Base-by-base conservation (phyloP, 2,797 vertebrate genomes). In the Rhynchonycteris naso region DNA sequence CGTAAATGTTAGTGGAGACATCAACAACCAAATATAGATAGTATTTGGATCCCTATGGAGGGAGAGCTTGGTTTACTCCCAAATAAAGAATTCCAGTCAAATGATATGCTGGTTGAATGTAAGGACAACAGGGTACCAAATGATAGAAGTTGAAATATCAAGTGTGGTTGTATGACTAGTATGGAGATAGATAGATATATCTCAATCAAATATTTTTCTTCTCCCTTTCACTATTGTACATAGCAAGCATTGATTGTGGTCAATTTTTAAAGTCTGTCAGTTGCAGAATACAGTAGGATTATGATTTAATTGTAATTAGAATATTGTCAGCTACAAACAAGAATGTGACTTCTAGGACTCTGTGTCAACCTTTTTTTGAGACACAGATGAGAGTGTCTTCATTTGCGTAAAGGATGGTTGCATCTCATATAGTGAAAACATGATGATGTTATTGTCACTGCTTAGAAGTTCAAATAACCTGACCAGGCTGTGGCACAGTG, bases 201-300 rank as follows among this genome's bases (percentile, higher is more conserved):
- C 43, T 43, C 18, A 33, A 89, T 76, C 80, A 71, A 68, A 71
- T 72, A 66, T 63, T 66, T 84, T 33, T 66, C 43, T 50, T 89
- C 21, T 89, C 47, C 22, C 4, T 86, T 35, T 33, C 15, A 68
- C 22, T 79, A 21, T 84, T 95, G 74, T 87, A 80, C 13, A 43
- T 56, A 89, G 50, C 19, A 88, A 65, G 3, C 9, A 65, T 58
- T 15, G 79, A 43, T 90, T 63, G 10, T 74, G 22, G 21, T 88
- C 95, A 66, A 38, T 86, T 95, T 38, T n/a, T 72, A 88, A 80
- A 85, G 30, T n/a, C 11, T 81, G 43, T 21, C 79, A 30, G 12
- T 88, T 91, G 38, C 9, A 91, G 33, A 66, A 75, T 54, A 61
- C 24, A 1, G 79, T 76, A 33, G 65, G 33, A 82, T 52, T 78